Conservation (phyloP, 2,113 vertebrate species). For the Nycticebus coucang region DNA sequence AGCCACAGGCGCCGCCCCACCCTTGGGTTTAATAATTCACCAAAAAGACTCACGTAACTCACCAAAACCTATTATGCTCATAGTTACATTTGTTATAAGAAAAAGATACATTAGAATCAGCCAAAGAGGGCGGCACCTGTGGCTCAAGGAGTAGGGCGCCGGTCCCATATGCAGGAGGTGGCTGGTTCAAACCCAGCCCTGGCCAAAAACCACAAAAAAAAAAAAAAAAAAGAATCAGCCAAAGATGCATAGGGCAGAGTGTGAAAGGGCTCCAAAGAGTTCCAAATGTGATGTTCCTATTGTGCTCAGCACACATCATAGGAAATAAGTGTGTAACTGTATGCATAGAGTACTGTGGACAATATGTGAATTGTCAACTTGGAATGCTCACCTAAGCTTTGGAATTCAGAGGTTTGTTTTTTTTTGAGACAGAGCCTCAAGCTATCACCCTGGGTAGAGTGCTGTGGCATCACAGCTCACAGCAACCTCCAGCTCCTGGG, state of each 20-base stretch:
- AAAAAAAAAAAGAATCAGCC: background rate
- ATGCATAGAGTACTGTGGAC: background rate
- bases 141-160: too few relatives aligned
- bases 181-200: too few relatives aligned
- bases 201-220: too few relatives aligned
- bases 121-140: too few relatives aligned
- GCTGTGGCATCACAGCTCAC: too few relatives aligned
- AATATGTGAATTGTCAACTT: background rate
- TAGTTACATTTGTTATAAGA: background rate
- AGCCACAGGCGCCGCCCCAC: too few relatives aligned
- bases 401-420: background rate
- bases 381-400: background rate
- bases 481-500: too few relatives aligned
- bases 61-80: background rate
- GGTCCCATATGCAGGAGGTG: too few relatives aligned
- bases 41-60: constrained; percentile 21
- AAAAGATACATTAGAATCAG: background rate
- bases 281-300: background rate
- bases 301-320: background rate
- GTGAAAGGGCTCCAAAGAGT: background rate
- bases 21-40: background rate
- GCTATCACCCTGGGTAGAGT: too few relatives aligned
- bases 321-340: background rate
- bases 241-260: background rate
- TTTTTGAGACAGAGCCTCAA: too few relatives aligned